Evolutionary conservation across 2,888 invertebrate genomes (phyloP).

Genomic region (Diabrotica balteata): DNA sequence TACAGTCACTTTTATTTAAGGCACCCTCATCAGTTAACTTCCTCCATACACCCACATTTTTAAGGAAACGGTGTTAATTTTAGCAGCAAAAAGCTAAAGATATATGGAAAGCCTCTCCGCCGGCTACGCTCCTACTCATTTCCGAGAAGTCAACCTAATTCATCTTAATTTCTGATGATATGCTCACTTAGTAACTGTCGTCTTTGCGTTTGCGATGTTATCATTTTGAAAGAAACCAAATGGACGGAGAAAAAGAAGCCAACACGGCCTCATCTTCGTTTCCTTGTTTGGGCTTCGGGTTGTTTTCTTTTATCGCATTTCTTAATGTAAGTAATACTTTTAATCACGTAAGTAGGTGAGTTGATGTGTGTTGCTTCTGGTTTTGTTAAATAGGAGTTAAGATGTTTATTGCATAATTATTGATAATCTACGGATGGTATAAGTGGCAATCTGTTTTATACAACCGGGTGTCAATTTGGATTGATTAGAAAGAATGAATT

Average conservation of each 20-base stretch:
- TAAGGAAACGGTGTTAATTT: too few relatives aligned
- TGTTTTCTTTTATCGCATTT: conserved; percentile 7
- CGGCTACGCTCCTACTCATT: neutral
- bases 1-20: too few relatives aligned
- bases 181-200: conserved; percentile 55
- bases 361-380: conserved; percentile 10
- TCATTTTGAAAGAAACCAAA: conserved; percentile 36
- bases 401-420: conserved; percentile 6
- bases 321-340: conserved; percentile 1
- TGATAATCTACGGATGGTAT: neutral
- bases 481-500: too few relatives aligned
- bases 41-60: too few relatives aligned
- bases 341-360: conserved; percentile 9
- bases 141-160: conserved; percentile 43
- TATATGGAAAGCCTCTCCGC: neutral
- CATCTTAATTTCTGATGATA: conserved; percentile 56
- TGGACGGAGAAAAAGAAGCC: conserved; percentile 21
- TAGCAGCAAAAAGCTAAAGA: too few relatives aligned
- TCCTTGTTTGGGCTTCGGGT: conserved; percentile 1
- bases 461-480: too few relatives aligned
- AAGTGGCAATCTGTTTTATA: conserved; percentile 5
- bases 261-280: conserved; percentile 7
- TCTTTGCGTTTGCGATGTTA: conserved; percentile 40
- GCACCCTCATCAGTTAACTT: too few relatives aligned
- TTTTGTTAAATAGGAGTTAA: conserved; percentile 7